Conservation (phyloP, 92 coral and sea anemone species). For the Siderastrea radians region DNA sequence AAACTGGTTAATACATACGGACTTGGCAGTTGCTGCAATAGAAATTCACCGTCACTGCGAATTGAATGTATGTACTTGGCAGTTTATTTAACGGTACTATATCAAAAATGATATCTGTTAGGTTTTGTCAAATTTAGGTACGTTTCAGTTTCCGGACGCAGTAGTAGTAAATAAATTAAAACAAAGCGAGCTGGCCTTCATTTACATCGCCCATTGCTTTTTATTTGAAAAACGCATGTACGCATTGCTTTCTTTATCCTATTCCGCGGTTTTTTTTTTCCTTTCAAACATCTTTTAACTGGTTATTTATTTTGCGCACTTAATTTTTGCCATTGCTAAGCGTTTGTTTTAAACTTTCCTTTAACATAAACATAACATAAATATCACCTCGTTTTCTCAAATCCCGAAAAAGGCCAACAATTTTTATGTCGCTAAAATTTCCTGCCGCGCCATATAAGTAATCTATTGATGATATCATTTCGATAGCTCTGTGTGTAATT, state of each 20-base stretch:
- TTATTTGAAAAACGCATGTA: neutral
- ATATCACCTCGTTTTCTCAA: no score
- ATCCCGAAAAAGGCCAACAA: no score
- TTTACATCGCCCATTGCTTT: neutral
- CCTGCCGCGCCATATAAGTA: no score
- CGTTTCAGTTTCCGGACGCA: constrained; percentile 25
- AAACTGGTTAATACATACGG: neutral
- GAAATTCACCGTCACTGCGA: neutral
- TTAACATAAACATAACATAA: no score
- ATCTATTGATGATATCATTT: no score
- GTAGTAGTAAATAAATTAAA: neutral
- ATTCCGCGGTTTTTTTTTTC: neutral
- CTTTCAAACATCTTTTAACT: no score
- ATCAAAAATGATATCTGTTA: neutral
- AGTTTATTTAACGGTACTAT: neutral
- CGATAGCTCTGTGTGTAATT: no score
- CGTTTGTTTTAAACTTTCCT: no score
- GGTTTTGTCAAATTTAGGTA: neutral
- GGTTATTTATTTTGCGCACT: no score
- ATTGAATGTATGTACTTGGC: neutral
- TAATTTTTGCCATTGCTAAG: no score
- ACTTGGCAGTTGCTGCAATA: neutral
- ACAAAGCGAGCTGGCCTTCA: constrained; percentile 7
- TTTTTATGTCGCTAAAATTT: no score
- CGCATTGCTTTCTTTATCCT: neutral